These are phyloP conservation scores for Lepus timidus DNA, from an alignment of 2,113 vertebrate species.

Conservation along the genomic window DNA sequence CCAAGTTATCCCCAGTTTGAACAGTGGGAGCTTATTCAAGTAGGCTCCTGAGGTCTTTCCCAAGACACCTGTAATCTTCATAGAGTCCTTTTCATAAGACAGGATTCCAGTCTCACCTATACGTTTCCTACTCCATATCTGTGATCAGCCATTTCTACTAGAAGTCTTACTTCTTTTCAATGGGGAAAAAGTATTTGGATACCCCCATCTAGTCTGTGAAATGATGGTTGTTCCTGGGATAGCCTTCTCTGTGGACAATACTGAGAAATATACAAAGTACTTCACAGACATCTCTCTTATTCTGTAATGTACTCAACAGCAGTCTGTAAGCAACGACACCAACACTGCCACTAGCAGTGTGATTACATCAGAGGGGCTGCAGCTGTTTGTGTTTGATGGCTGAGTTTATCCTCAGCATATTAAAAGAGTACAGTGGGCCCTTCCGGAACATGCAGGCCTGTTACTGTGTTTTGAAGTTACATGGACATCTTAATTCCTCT, in stretches of 20 bases:
- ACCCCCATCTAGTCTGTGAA: background rate
- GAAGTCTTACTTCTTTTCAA: background rate
- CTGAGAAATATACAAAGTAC: background rate
- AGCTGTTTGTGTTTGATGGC: background rate
- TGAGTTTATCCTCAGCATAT: background rate
- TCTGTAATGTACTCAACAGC: background rate
- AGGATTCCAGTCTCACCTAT: background rate
- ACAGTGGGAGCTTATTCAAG: background rate
- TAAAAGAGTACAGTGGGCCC: background rate
- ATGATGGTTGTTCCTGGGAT: background rate
- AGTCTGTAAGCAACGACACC: background rate
- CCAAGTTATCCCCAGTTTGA: background rate
- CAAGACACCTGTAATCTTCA: background rate
- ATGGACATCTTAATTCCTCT: background rate
- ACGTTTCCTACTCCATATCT: background rate
- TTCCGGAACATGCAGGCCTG: background rate
- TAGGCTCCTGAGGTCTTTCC: background rate
- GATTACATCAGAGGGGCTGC: background rate
- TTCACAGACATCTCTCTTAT: background rate
- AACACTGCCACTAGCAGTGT: background rate
- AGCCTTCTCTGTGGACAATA: background rate
- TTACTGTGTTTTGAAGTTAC: background rate
- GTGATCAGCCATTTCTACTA: background rate
- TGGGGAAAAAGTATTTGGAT: background rate
- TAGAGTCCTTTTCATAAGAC: background rate